Conservation (phyloP, 1,140 invertebrate species). For the Microplitis mediator region DNA sequence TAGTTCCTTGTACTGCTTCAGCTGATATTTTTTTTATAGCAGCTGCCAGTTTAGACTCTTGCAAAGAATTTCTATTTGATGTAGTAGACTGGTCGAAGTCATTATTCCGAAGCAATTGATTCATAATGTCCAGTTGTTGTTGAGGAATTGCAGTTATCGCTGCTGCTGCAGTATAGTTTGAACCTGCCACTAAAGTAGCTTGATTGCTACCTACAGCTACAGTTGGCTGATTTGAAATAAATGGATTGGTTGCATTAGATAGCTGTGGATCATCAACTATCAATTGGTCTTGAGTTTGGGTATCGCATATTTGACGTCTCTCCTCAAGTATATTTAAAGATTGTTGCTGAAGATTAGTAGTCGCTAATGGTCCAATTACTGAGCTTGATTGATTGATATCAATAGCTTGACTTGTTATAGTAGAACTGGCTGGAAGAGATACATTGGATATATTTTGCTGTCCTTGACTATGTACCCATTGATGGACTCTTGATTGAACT, state of each 20-base stretch:
- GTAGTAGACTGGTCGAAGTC: slow-evolving; percentile 49
- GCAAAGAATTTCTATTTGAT: slow-evolving; percentile 50
- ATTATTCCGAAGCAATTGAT: slow-evolving; percentile 57
- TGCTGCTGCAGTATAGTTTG: slow-evolving; percentile 48
- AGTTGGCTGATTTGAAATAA: slow-evolving; percentile 60
- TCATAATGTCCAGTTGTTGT: slow-evolving; percentile 45
- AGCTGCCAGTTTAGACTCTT: slow-evolving; percentile 66
- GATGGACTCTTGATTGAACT: slow-evolving; percentile 48
- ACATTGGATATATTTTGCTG: slow-evolving; percentile 66
- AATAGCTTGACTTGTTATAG: slow-evolving; percentile 58
- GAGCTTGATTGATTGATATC: slow-evolving; percentile 47
- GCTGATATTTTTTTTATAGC: slow-evolving; percentile 76
- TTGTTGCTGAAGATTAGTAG: slow-evolving; percentile 46
- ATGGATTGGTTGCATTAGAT: no score
- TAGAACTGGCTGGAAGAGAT: slow-evolving; percentile 66
- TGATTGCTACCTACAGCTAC: slow-evolving; percentile 52
- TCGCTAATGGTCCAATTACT: slow-evolving; percentile 48
- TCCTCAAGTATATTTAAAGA: slow-evolving; percentile 72
- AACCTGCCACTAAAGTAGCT: slow-evolving; percentile 43
- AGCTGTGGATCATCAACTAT: no score
- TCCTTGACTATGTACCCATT: slow-evolving; percentile 48
- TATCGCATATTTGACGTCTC: slow-evolving; percentile 83
- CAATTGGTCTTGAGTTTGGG: no score
- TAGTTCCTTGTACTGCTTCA: slow-evolving; percentile 81
- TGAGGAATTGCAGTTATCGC: slow-evolving; percentile 52